Base-by-base conservation (phyloP, 1,140 invertebrate species). In the Macrocentrus cingulum region DNA sequence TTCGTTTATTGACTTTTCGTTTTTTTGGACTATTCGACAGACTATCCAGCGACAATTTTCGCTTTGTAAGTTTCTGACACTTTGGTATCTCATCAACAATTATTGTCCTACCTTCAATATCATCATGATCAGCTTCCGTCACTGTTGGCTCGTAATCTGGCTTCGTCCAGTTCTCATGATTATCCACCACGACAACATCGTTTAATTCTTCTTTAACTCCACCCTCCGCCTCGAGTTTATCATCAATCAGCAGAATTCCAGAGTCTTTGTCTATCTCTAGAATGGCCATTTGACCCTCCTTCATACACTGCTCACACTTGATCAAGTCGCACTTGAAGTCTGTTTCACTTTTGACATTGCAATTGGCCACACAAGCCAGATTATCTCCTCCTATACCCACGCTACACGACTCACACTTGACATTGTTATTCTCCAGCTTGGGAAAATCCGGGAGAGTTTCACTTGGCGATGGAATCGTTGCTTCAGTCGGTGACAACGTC, bases 51-150 rank as follows among this genome's bases (percentile, higher is more conserved):
- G 76, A 73, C 15, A 79, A 57, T 51, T 77, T 73, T 23, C 80
- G 69, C 2, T 80, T 82, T 1, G 62, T 60, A 19, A 83, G 71
- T 65, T 84, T 84, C 60, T 82, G 77, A 50, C 82, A 76, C 66
- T 82, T 85, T 52, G 79, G 75, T 36, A 81, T 67, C 46, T 84
- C 80, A 48, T 65, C 44, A 20, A 51, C 18, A 15, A 45, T 39
- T 25, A 51, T 51, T 39, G 39, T 36, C 29, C 42, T 9, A 42
- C 48, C 29, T 32, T 46, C 23, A 11, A 64, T 58, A 5, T 53
- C 41, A 69, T 65, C 59, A 74, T 75, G 57, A 25, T 59, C 51
- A 2, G 66, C 65, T 66, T 79, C 76, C 20, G 65, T 62, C 2
- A 73, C 75, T 0, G 72, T 78, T n/a, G 74, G 55, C 32, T 76